phyloP scores from a whole-genome alignment of 2,797 vertebrate species.

The Semotilus atromaculatus region DNA sequence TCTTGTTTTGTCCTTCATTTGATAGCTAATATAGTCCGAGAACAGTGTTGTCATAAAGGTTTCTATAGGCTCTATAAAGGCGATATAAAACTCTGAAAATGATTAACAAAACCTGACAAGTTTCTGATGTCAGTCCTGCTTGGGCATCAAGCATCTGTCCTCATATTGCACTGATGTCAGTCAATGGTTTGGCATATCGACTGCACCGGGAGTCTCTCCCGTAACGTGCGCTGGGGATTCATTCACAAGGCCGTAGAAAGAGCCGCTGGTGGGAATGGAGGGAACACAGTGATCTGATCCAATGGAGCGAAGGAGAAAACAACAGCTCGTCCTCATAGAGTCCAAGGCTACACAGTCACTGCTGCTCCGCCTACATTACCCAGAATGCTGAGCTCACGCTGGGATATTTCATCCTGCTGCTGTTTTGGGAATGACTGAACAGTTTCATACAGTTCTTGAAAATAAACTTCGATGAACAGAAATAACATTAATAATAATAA shows the following conservation, averaged over 20 bases:
- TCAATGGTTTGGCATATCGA: constrained; percentile 75
- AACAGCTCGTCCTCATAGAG: constrained; percentile 33
- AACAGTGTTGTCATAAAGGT: constrained; percentile 77
- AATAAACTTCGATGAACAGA: constrained; percentile 41
- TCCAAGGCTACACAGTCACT: constrained; percentile 50
- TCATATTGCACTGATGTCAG: constrained; percentile 76
- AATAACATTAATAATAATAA: constrained; percentile 48
- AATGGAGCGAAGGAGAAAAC: constrained; percentile 34
- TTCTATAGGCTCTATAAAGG: constrained; percentile 78
- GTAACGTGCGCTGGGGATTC: constrained; percentile 64
- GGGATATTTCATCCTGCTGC: constrained; percentile 8
- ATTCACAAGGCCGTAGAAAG: constrained; percentile 54
- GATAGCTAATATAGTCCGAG: constrained; percentile 77
- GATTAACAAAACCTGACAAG: constrained; percentile 72
- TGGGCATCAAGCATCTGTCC: constrained; percentile 80
- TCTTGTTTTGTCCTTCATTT: constrained; percentile 78
- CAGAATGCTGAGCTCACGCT: constrained; percentile 70
- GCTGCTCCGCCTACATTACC: constrained; percentile 59
- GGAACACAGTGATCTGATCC: constrained; percentile 51
- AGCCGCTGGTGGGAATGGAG: constrained; percentile 51
- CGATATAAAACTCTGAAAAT: constrained; percentile 78
- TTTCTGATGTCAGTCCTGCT: constrained; percentile 76
- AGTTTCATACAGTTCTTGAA: constrained; percentile 26
- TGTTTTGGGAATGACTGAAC: constrained; percentile 41
- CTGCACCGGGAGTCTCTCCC: constrained; percentile 74